Evolutionary conservation across 2,797 vertebrate species (phyloP), one percentile per base, ranked within the genome.

Genomic region (Pseudopleuronectes americanus): DNA sequence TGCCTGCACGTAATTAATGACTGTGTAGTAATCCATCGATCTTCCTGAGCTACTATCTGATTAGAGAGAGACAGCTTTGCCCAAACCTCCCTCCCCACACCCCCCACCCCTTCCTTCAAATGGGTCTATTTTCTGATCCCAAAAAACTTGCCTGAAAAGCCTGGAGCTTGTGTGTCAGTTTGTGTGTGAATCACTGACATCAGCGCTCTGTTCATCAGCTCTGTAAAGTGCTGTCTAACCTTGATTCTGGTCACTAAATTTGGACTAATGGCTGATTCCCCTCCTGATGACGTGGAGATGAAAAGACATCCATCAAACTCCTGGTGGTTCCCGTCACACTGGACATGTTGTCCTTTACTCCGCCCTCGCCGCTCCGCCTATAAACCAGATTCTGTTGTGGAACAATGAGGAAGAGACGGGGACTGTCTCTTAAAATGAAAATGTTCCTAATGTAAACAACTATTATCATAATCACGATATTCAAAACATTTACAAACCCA

Each of bases 271-370:
- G n/a, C 23, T 31, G 1, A 4, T 71, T 47, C 43, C 61, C 7
- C 54, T 67, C 6, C 28, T 38, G 23, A 48, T 53, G 43, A 26
- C 43, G 6, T 38, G 9, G 55, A 74, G 4, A 76, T 59, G 17
- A 36, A 65, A 4, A 48, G 23, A 49, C 21, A 61, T 24, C n/a
- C 53, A 33, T 81, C 66, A 77, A 53, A 57, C 14, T 57, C 60
- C 10, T 33, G 36, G 31, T 70, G 3, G 57, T 68, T 64, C 55
- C 53, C 5, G 7, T 49, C 19, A 24, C 45, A 31, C 19, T 36
- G 33, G 47, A 51, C 26, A 10, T 23, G 8, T 9, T 10, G 48
- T 51, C 22, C n/a, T 21, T 22, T 51, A 21, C 9, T 4, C 52
- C 57, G 38, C 60, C 36, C 12, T 38, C 12, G 36, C 36, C 3